Conservation (phyloP, 2,797 vertebrate species). For the Molossus alvarezi region DNA sequence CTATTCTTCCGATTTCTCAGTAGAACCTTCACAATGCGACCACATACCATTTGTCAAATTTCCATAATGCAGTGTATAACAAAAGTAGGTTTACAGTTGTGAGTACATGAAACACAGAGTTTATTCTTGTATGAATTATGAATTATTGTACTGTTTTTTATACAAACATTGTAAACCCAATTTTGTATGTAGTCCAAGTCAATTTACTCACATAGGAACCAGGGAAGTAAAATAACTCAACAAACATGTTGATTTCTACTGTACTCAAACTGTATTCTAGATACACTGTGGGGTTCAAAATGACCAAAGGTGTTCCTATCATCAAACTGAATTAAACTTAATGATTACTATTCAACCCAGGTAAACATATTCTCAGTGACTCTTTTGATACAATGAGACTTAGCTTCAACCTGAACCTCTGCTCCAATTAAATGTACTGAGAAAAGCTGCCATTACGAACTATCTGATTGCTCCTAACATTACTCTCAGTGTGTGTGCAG, state of each 20-base stretch:
- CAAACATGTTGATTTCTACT: neutral
- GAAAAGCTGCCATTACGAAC: neutral
- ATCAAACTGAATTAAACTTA: neutral
- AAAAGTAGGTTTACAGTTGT: neutral
- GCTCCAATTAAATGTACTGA: neutral
- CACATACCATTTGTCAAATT: slow-evolving; percentile 10
- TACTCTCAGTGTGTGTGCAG: neutral
- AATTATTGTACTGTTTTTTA: neutral
- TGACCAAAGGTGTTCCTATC: neutral
- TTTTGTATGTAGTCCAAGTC: neutral
- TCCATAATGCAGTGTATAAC: neutral
- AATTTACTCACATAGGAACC: neutral
- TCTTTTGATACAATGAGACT: neutral
- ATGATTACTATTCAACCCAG: neutral
- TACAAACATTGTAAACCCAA: neutral
- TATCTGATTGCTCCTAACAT: neutral
- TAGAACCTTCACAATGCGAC: neutral
- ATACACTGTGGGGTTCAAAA: neutral
- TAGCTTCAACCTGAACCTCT: neutral
- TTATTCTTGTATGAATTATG: neutral
- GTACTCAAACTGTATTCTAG: neutral
- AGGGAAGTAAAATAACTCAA: neutral
- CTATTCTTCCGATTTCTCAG: neutral
- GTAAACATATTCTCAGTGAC: neutral
- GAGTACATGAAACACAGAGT: neutral